Evolutionary conservation across 2,113 vertebrate species (phyloP).

Genomic region (Chaetops frenatus): DNA sequence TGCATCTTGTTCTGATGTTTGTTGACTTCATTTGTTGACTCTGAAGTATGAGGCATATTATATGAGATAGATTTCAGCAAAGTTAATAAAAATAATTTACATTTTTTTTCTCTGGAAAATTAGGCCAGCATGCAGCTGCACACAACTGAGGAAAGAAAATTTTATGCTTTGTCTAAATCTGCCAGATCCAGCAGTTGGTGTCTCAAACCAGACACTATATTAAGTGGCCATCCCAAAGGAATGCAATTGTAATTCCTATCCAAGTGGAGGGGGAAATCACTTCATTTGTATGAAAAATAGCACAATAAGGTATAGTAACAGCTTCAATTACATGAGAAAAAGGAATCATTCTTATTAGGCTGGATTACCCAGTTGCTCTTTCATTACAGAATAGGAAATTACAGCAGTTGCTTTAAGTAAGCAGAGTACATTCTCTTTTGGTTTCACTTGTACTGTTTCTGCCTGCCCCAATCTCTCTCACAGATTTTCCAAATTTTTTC

Average conservation of each 20-base stretch:
- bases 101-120: background rate
- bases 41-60: background rate
- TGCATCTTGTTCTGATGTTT: background rate
- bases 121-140: background rate
- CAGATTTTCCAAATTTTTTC: background rate
- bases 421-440: background rate
- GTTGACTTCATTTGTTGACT: background rate
- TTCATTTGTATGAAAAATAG: slow-evolving; percentile 45
- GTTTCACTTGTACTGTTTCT: background rate
- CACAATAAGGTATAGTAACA: slow-evolving; percentile 7
- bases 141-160: background rate
- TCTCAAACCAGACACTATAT: background rate
- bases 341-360: background rate
- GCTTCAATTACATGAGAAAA: background rate
- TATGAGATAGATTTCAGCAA: background rate
- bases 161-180: background rate
- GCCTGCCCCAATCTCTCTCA: background rate
- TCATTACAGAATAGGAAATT: background rate
- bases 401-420: background rate
- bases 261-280: background rate
- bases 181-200: background rate
- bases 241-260: background rate
- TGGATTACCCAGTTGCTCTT: background rate
- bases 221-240: background rate
- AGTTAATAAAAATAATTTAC: slow-evolving; percentile 24